A percentile compares a stretch with the other conserved stretches of the same genome.
Evolutionary conservation across 2,888 invertebrate species (phyloP).

Genomic region (Herminia tarsipennalis): DNA sequence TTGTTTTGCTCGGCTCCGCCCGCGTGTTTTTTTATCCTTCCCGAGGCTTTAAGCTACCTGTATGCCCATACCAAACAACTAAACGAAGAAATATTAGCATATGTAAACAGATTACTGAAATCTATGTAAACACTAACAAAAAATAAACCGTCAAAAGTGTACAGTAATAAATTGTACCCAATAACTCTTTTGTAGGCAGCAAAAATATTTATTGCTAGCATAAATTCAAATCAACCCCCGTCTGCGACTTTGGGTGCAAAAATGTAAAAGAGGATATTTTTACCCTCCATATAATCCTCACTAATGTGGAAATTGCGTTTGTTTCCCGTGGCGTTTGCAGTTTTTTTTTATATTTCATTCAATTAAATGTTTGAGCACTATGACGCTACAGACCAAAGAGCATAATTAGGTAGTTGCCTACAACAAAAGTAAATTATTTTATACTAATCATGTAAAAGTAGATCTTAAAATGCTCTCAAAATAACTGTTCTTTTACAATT

Average conservation of each 20-base stretch:
- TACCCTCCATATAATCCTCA: conserved; percentile 41
- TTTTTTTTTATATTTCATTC: conserved; percentile 2
- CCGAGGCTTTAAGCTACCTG: no score
- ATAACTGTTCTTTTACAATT: no score
- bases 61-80: no score
- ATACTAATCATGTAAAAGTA: no score
- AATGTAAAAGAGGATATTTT: conserved; percentile 39
- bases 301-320: conserved; percentile 20
- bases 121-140: conserved; percentile 5
- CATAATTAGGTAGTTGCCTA: no score
- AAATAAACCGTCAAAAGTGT: conserved; percentile 39
- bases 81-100: no score
- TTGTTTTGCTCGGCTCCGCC: no score
- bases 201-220: conserved; percentile 61
- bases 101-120: conserved; percentile 1
- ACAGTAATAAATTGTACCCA: conserved; percentile 48
- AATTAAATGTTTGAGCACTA: no score
- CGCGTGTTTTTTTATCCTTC: no score
- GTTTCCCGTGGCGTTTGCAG: conserved; percentile 12
- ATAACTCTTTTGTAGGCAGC: conserved; percentile 54
- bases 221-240: conserved; percentile 64
- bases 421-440: no score
- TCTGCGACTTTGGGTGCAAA: conserved; percentile 49
- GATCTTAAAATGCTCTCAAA: no score
- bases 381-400: no score